These are phyloP conservation scores for Sinodicranocentrus sp. DNA, from an alignment of 2,888 invertebrate species.

Conservation along the genomic window DNA sequence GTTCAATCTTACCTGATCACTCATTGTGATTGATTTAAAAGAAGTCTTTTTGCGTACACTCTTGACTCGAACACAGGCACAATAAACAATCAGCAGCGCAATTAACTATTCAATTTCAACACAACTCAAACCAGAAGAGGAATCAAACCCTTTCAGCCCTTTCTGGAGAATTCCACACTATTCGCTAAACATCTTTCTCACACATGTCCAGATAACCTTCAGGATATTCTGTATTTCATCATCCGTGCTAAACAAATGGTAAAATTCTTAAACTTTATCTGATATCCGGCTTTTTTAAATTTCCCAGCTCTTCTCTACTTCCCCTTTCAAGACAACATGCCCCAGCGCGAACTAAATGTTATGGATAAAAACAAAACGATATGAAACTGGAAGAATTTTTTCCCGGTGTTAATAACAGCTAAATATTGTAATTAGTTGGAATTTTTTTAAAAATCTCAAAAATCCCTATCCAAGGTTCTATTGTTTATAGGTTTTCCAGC, in stretches of 20 bases:
- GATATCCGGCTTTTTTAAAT: conserved; percentile 19
- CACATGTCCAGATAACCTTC: neutral
- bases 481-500: neutral
- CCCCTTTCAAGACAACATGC: conserved; percentile 4
- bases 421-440: too few relatives aligned
- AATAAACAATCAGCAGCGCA: too few relatives aligned
- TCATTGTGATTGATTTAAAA: conserved; percentile 35
- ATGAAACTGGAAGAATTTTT: too few relatives aligned
- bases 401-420: too few relatives aligned
- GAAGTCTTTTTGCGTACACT: too few relatives aligned
- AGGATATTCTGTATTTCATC: neutral
- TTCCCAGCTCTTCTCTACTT: conserved; percentile 6
- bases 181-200: conserved; percentile 35
- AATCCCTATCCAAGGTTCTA: neutral
- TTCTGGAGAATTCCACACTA: conserved; percentile 62
- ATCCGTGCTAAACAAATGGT: neutral
- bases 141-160: too few relatives aligned
- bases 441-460: neutral
- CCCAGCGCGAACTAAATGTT: neutral
- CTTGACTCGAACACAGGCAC: too few relatives aligned
- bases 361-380: neutral
- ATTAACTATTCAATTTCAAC: too few relatives aligned
- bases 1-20: conserved; percentile 32
- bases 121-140: too few relatives aligned
- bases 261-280: conserved; percentile 20